Base-by-base conservation (phyloP, 2,888 invertebrate species). In the Noctua fimbriata region DNA sequence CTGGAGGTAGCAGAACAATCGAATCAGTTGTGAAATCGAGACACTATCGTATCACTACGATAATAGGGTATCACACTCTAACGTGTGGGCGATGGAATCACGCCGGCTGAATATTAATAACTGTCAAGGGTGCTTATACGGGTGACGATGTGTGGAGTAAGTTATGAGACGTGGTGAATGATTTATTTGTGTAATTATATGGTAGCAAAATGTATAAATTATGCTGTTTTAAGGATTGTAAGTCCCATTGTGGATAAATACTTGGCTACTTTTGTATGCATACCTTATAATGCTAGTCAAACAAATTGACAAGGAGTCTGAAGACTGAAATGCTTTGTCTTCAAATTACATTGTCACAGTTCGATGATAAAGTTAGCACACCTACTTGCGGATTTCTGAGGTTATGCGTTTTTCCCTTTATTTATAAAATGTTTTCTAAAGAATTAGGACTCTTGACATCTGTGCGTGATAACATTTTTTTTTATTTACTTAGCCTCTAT, bases 51-150 rank as follows among this genome's bases (percentile, higher is more conserved):
- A 7, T 79, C 47, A 79, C 24, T 58, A 24, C 75, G 84, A 78
- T 87, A 82, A 71, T 84, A 73, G 79, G 78, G 75, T 89, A 85
- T 87, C 89, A 85, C 83, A 83, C 79, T 71, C 82, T 79, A 75
- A 80, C 82, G 90, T 87, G 93, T 93, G 90, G 94, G 93, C 89
- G 86, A 86, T 86, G 82, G 88, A 86, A 90, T 89, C 87, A 90
- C 92, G 89, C 88, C 84, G 86, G 79, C 86, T 89, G 93, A 92
- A 94, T 95, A 93, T 93, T 92, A 94, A 94, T 95, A 91, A 89
- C 90, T 89, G 90, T 90, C 91, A 91, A 91, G 90, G 88, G 86
- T 85, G 84, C 86, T 84, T 85, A 81, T 81, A 84, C 69, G 79
- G 79, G 76, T 55, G 58, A 82, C 69, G 47, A 60, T 16, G 76